Conservation (phyloP, 92 coral and sea anemone genomes). For the Zoanthus sansibaricus region DNA sequence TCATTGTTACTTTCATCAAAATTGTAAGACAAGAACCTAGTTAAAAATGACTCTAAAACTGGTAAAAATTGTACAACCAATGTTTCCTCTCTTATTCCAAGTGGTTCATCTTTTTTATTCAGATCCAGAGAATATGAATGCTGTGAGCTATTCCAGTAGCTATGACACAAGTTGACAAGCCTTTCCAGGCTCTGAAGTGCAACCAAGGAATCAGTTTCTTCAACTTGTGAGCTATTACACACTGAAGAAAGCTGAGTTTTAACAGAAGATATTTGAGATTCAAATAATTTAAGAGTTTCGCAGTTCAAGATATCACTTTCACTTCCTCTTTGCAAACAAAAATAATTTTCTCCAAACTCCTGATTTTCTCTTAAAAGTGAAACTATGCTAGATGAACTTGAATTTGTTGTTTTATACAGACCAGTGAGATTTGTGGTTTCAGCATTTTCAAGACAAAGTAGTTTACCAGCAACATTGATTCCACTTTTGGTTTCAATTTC, state of each 20-base stretch:
- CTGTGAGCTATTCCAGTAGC: not conserved
- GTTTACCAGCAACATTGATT: conserved; percentile 71
- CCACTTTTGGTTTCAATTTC: conserved; percentile 18
- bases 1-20: not conserved
- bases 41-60: conserved; percentile 70
- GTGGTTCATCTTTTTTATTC: not conserved
- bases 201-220: not conserved
- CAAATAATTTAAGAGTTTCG: conserved; percentile 65
- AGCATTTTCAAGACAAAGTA: conserved; percentile 61
- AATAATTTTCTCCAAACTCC: not conserved
- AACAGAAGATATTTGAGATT: conserved; percentile 44
- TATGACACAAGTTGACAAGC: not conserved
- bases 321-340: conserved; percentile 26
- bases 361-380: conserved; percentile 57
- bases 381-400: conserved; percentile 65
- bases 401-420: conserved; percentile 31
- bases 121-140: not conserved
- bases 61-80: conserved; percentile 69
- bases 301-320: conserved; percentile 15
- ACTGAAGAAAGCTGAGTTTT: conserved; percentile 2
- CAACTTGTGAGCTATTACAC: not conserved
- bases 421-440: conserved; percentile 33
- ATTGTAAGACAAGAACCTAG: conserved; percentile 55
- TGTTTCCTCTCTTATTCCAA: conserved; percentile 4
- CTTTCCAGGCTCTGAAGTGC: conserved; percentile 32